Conservation (phyloP, 2,797 vertebrate genomes). For the Pteronotus mesoamericanus region DNA sequence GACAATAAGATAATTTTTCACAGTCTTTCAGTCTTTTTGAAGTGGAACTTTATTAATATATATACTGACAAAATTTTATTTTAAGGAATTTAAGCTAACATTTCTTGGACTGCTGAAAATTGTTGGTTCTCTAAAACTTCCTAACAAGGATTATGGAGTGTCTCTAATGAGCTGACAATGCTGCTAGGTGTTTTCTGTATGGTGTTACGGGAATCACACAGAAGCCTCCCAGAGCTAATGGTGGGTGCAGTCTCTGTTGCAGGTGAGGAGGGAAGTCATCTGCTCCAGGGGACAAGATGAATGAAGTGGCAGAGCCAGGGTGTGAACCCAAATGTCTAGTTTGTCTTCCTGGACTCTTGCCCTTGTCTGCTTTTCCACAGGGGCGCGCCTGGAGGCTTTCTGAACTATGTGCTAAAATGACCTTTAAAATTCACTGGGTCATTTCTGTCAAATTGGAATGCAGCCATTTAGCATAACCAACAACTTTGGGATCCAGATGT, state of each 20-base stretch:
- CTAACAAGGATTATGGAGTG: accelerated
- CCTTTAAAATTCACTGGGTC: neutral
- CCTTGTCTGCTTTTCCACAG: neutral
- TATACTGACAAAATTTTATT: neutral
- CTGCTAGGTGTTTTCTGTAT: neutral
- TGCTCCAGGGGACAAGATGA: neutral
- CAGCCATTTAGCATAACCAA: neutral
- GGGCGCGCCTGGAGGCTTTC: neutral
- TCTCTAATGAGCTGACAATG: neutral
- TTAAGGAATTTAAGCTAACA: neutral
- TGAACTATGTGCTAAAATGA: neutral
- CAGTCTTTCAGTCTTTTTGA: neutral
- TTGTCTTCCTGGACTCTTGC: neutral
- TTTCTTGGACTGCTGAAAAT: neutral
- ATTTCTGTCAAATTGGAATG: neutral
- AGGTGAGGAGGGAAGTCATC: neutral
- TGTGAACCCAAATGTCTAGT: neutral
- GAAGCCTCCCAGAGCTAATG: neutral
- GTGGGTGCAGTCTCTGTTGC: neutral
- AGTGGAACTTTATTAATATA: neutral
- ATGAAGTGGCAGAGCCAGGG: neutral
- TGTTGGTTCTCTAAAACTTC: neutral
- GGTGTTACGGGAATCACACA: neutral
- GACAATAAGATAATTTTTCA: neutral
- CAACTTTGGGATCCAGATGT: neutral